A percentile compares a stretch with the other conserved stretches of the same genome.
These are phyloP conservation scores for Plebejus melissa DNA, from an alignment of 2,888 invertebrate species.

Conservation along the genomic window DNA sequence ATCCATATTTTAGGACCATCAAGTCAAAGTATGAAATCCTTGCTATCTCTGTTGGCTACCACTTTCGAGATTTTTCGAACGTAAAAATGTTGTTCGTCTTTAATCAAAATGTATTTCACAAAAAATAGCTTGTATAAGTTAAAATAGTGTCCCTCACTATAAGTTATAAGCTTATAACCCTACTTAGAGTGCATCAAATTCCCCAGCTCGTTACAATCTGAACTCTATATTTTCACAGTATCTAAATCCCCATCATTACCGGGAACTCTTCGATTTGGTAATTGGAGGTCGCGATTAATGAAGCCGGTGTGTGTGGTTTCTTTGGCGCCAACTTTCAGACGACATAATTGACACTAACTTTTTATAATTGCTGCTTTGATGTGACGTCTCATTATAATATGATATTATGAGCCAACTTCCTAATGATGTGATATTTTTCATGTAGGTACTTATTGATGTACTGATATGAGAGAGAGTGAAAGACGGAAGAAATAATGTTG, in stretches of 20 bases:
- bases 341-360: slow-evolving; percentile 29
- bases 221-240: neutral
- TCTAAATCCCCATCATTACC: slow-evolving; percentile 40
- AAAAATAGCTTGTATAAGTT: too few species aligned
- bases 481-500: neutral
- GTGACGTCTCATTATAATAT: slow-evolving; percentile 12
- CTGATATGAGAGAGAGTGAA: neutral
- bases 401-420: slow-evolving; percentile 16
- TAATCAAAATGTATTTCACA: too few species aligned
- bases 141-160: too few species aligned
- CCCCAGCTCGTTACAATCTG: neutral
- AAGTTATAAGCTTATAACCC: too few species aligned
- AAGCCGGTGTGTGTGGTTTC: slow-evolving; percentile 57
- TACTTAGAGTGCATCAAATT: too few species aligned
- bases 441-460: neutral
- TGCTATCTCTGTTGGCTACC: too few species aligned
- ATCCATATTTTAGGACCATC: too few species aligned
- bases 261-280: slow-evolving; percentile 48
- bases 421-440: slow-evolving; percentile 12
- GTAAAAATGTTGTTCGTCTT: too few species aligned
- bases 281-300: slow-evolving; percentile 68
- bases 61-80: too few species aligned
- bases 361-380: slow-evolving; percentile 28
- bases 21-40: too few species aligned
- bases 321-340: slow-evolving; percentile 43